A percentile compares a stretch with the other conserved stretches of the same genome.
Evolutionary conservation across 2,113 vertebrate species (phyloP).

Genomic region (Phaethon lepturus): DNA sequence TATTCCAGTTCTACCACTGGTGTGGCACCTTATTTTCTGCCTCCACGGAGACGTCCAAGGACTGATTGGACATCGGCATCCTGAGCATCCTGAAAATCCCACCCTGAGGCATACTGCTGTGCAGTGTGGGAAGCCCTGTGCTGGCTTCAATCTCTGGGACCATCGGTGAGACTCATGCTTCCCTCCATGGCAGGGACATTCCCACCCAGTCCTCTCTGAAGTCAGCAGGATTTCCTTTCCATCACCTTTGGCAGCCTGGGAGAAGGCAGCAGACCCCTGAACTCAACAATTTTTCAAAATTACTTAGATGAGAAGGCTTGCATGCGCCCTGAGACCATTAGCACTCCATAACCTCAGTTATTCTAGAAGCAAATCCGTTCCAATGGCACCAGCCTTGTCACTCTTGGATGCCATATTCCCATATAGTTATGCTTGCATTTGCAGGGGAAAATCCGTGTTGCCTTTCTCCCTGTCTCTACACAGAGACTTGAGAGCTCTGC

Average conservation of each 20-base stretch:
- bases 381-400: neutral
- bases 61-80: neutral
- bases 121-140: neutral
- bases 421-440: neutral
- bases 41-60: neutral
- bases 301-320: neutral
- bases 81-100: neutral
- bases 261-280: neutral
- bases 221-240: neutral
- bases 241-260: neutral
- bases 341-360: neutral
- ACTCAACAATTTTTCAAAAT: neutral
- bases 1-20: neutral
- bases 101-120: fast-evolving
- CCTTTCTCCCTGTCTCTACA: neutral
- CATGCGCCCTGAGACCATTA: neutral
- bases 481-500: neutral
- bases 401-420: neutral
- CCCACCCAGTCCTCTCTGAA: neutral
- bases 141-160: neutral
- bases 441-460: neutral
- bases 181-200: fast-evolving
- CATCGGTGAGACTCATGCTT: fast-evolving
- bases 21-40: neutral
- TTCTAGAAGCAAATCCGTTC: neutral